Base-by-base conservation (phyloP, 1,140 invertebrate species). In the Thaumetopoea pityocampa region DNA sequence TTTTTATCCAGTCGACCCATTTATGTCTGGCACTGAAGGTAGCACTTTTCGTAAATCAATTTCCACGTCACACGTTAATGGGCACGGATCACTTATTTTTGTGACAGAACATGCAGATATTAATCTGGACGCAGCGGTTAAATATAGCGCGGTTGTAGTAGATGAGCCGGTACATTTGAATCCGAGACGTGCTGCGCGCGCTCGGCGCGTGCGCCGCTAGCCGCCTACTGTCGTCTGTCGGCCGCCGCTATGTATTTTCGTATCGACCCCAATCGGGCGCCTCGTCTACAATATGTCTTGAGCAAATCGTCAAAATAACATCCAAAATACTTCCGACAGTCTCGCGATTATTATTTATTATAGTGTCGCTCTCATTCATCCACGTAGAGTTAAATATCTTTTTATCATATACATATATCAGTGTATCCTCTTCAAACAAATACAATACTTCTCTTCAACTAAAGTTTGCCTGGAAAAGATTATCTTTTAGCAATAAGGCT, bases 221-320 rank as follows among this genome's bases (percentile, higher is more conserved):
- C 59, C 72, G 67, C 71, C 73, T 77, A 79, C 72, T 79, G 77
- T 54, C 65, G 69, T 56, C 55, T 60, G 58, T 49, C 47, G 47
- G 54, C 46, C 53, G 55, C 59, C 69, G 65, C 56, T 61, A 73
- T 78, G 68, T 81, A 83, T 81, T 83, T 81, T 78, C 46, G 74
- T 76, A 72, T 59, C 77, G 74, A 77, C 77, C 79, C 67, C 77
- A 76, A 78, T 80, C 68, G 67, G 67, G 43, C 72, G 76, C 64
- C 69, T 71, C 60, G 72, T 79, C 68, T 73, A 78, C 77, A 63
- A 83, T 83, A 73, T 79, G 74, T 83, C 76, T 81, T 76, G 50
- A 45, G 63, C 64, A 54, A 76, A 74, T 83, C 73, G 65, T 78
- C 67, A 71, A 70, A 76, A 77, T 67, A 74, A 58, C 59, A 47